Evolutionary conservation across 2,113 vertebrate genomes (phyloP).

Genomic region (Patagioenas fasciata): DNA sequence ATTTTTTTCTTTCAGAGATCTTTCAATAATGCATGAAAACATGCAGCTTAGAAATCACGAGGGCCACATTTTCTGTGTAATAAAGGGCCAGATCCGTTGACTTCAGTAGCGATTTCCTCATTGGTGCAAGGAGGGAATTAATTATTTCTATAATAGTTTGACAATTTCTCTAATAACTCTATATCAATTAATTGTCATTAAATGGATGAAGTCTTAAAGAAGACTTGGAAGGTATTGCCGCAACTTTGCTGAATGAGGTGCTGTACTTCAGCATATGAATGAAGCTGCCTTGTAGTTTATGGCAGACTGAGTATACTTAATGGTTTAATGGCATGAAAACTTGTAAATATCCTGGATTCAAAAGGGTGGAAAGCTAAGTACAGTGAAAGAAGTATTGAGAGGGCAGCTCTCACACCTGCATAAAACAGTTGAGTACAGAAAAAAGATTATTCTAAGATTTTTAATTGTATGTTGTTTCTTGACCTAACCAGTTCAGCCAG

Average conservation of each 20-base stretch:
- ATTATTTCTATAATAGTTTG: background rate
- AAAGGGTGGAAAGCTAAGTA: background rate
- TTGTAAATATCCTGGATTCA: conserved; percentile 11
- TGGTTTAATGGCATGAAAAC: background rate
- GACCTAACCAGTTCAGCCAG: background rate
- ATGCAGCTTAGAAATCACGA: background rate
- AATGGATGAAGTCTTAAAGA: background rate
- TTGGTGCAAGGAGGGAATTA: background rate
- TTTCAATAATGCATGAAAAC: background rate
- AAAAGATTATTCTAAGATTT: conserved; percentile 14
- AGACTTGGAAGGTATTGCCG: background rate
- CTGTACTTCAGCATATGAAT: background rate
- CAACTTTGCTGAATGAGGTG: background rate
- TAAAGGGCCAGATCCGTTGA: background rate
- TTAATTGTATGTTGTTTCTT: conserved; percentile 16
- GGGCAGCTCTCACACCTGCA: background rate
- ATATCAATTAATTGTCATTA: background rate
- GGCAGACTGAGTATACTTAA: background rate
- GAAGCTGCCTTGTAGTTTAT: background rate
- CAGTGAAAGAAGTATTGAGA: background rate
- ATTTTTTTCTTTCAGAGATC: background rate
- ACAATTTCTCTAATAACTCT: background rate
- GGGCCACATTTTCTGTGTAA: background rate
- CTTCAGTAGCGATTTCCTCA: background rate
- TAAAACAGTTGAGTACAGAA: background rate